Evolutionary conservation across 2,888 invertebrate species (phyloP), one percentile per base, ranked within the genome.

Genomic region (Azorinus chamasolen): DNA sequence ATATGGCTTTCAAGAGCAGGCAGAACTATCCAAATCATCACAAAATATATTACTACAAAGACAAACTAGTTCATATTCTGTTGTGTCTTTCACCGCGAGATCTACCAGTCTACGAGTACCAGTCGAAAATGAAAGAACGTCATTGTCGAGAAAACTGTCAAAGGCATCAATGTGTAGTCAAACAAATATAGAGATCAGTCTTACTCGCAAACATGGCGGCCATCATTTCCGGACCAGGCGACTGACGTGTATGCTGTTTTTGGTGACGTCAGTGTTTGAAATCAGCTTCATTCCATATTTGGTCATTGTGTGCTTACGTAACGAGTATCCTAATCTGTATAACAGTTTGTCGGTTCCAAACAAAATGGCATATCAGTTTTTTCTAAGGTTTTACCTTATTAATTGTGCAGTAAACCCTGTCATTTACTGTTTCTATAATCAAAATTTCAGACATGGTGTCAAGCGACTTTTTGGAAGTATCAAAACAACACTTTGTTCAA

Each of bases 391-490:
- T 4, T 79, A 79, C 54, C 51, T 79, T 8, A 79, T 79, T n/a
- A 79, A 79, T 20, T 79, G 79, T 74, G 79, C 79, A n/a, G 39
- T 79, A 39, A 79, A 79, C 64, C 79, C 79, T 0, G 53, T 79
- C 27, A 79, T 79, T 45, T 79, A 79, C 24, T 79, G 79, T 50
- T 79, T 79, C 51, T 79, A 79, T 37, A 79, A 79, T 61, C 79
- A 79, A 37, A 79, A 79, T 46, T 79, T 79, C 48, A 27, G 79
- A 48, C 79, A 79, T 51, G 79, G 79, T 22, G 79, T 79, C 1
- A 66, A 68, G 45, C 27, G 68, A 18, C 32, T 79, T 12, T 79
- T 74, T 59, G 39, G 59, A 48, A 69, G 79, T 68, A 53, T 79
- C 24, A 74, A 74, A 62, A n/a, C 59, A 32, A 32, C 4, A 32